These are phyloP conservation scores for Hycleus cichorii DNA, from an alignment of 1,140 invertebrate species.

Conservation along the genomic window DNA sequence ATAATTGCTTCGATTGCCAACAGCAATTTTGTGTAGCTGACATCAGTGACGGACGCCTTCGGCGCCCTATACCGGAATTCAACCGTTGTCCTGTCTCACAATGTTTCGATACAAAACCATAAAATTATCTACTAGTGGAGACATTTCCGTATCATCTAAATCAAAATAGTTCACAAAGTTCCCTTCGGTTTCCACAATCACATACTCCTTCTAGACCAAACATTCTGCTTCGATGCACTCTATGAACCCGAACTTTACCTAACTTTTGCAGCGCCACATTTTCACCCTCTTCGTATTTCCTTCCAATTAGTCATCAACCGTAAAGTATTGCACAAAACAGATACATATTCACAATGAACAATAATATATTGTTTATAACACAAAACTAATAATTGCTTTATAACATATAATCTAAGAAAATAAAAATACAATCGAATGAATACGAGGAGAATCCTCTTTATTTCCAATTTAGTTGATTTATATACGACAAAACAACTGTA, in stretches of 20 bases:
- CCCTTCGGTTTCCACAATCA: constrained; percentile 7
- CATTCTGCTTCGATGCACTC: constrained; percentile 19
- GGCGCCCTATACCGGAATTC: constrained; percentile 17
- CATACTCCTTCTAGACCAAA: constrained; percentile 15
- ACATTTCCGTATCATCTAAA: constrained; percentile 21
- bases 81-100: constrained; percentile 3
- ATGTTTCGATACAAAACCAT: constrained; percentile 19
- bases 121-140: constrained; percentile 19
- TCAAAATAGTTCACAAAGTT: constrained; percentile 16
- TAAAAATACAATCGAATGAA: background rate
- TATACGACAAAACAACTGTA: too few species aligned
- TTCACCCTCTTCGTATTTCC: constrained; percentile 12
- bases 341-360: too few species aligned
- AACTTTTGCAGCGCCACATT: constrained; percentile 18
- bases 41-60: constrained; percentile 15
- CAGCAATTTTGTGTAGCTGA: constrained; percentile 25
- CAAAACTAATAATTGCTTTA: too few species aligned
- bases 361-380: too few species aligned
- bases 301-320: constrained; percentile 13
- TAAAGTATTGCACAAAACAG: constrained; percentile 3
- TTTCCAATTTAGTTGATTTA: background rate
- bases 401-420: too few species aligned
- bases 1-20: constrained; percentile 26
- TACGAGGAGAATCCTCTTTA: background rate
- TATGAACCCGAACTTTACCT: constrained; percentile 19